Evolutionary conservation across 1,140 invertebrate genomes (phyloP).

Genomic region (Lepidurus couesii): DNA sequence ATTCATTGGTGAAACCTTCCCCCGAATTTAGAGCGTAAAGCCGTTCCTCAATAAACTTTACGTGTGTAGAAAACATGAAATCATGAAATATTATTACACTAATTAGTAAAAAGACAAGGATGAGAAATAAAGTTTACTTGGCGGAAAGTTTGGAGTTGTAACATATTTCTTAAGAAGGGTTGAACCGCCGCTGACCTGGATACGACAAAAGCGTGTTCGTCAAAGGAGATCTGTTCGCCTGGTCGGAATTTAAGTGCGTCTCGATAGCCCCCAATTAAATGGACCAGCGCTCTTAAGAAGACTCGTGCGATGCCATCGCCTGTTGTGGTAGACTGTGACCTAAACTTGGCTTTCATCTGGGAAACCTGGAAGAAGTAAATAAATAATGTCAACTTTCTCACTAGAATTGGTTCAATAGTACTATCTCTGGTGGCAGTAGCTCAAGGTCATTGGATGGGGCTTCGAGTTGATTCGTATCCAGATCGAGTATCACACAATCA

Average conservation of each 20-base stretch:
- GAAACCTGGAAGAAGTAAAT: constrained; percentile 50
- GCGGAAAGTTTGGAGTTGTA: constrained; percentile 89
- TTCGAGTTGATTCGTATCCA: constrained; percentile 75
- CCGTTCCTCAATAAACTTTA: constrained; percentile 81
- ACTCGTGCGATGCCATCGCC: constrained; percentile 86
- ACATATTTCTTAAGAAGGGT: constrained; percentile 81
- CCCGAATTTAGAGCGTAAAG: constrained; percentile 82
- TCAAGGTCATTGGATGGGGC: constrained; percentile 83
- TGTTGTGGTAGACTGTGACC: constrained; percentile 60
- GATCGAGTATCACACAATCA: constrained; percentile 85
- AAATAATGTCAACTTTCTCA: constrained; percentile 34
- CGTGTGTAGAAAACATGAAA: constrained; percentile 33
- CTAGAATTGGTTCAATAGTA: constrained; percentile 36
- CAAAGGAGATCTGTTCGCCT: constrained; percentile 77
- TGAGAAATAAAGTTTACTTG: constrained; percentile 55
- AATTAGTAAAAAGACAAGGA: constrained; percentile 25
- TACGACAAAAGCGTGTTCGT: constrained; percentile 75
- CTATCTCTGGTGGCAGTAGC: constrained; percentile 67
- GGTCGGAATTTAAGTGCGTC: constrained; percentile 78
- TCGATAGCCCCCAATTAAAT: constrained; percentile 86
- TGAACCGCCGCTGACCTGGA: constrained; percentile 73
- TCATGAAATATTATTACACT: constrained; percentile 36
- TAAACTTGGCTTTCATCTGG: constrained; percentile 63
- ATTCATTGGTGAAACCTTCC: constrained; percentile 84
- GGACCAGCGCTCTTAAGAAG: constrained; percentile 81